A percentile compares a stretch with the other conserved stretches of the same genome.
phyloP scores from a whole-genome alignment of 2,797 vertebrate species.

The Pseudochromis fuscus region DNA sequence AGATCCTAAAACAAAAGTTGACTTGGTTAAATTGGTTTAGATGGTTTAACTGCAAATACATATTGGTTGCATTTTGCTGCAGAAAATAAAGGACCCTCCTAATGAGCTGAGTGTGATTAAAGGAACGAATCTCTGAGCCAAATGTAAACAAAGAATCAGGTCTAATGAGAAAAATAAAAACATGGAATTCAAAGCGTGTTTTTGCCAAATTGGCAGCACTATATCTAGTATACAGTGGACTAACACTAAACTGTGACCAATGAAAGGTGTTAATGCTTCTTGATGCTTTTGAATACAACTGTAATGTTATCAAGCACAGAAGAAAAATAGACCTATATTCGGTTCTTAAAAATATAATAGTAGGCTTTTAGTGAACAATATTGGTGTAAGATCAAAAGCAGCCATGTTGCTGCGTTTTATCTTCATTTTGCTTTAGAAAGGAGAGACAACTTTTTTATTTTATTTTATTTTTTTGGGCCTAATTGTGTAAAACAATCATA shows the following conservation, averaged over 20 bases:
- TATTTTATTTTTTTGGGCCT: too few species aligned
- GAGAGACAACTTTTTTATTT: constrained; percentile 37
- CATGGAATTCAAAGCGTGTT: too few species aligned
- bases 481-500: constrained; percentile 49
- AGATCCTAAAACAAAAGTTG: background rate
- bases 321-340: background rate
- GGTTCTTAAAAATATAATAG: background rate
- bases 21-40: too few species aligned
- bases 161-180: constrained; percentile 8
- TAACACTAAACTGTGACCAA: too few species aligned
- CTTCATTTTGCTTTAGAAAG: constrained; percentile 29
- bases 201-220: background rate
- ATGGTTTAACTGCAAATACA: background rate
- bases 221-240: background rate
- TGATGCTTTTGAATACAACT: background rate
- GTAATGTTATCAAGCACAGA: background rate
- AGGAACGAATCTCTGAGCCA: constrained; percentile 17
- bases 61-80: constrained; percentile 4
- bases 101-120: constrained; percentile 26
- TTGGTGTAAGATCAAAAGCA: background rate
- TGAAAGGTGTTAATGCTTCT: background rate
- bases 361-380: background rate
- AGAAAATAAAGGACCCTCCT: constrained; percentile 23
- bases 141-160: constrained; percentile 27
- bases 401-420: constrained; percentile 14